Conservation (phyloP, 2,888 invertebrate species). For the Agrilus cyanescens region DNA sequence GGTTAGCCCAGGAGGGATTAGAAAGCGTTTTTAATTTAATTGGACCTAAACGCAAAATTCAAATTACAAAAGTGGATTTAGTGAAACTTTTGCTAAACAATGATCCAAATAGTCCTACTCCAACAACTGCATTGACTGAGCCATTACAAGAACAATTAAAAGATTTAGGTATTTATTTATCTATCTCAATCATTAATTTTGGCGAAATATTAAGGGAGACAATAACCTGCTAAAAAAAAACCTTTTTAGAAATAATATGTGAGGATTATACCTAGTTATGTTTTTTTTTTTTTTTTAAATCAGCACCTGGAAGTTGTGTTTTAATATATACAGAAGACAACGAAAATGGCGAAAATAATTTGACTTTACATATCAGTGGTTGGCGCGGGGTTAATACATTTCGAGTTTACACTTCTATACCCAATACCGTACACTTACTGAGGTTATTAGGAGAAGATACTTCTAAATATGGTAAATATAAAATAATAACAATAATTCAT, state of each 20-base stretch:
- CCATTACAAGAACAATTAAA: slow-evolving; percentile 56
- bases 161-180: slow-evolving; percentile 49
- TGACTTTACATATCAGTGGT: slow-evolving; percentile 64
- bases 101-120: slow-evolving; percentile 67
- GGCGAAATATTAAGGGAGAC: too few species aligned
- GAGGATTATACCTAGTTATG: background rate
- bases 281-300: slow-evolving; percentile 15
- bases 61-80: slow-evolving; percentile 63
- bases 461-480: slow-evolving; percentile 63
- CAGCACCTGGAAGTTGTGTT: slow-evolving; percentile 64
- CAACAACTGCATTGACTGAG: slow-evolving; percentile 53
- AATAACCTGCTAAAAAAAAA: too few species aligned
- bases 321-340: slow-evolving; percentile 47
- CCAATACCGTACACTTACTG: slow-evolving; percentile 78
- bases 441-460: slow-evolving; percentile 76
- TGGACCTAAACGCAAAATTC: slow-evolving; percentile 54
- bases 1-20: slow-evolving; percentile 85
- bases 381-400: slow-evolving; percentile 86
- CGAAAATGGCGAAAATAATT: slow-evolving; percentile 33
- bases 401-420: slow-evolving; percentile 75
- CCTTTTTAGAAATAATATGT: slow-evolving; percentile 27
- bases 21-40: slow-evolving; percentile 61
- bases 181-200: too few species aligned
- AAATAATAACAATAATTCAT: slow-evolving; percentile 4
- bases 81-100: slow-evolving; percentile 66